Evolutionary conservation across 2,797 vertebrate species (phyloP).

Genomic region (Dipus sagitta): DNA sequence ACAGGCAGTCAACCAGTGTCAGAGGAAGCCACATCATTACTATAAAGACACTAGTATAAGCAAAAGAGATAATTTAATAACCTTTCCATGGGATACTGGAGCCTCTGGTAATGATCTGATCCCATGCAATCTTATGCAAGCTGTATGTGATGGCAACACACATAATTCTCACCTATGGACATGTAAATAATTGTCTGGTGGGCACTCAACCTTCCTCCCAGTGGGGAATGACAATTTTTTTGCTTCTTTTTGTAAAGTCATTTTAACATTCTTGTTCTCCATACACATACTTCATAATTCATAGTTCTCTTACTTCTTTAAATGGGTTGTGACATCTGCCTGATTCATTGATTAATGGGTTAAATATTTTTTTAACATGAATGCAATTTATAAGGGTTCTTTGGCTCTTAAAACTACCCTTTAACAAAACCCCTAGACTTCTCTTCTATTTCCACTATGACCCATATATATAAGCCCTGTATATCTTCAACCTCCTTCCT

Average conservation of each 20-base stretch:
- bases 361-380: neutral
- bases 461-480: neutral
- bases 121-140: neutral
- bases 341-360: neutral
- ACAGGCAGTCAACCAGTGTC: neutral
- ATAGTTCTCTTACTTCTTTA: conserved; percentile 1
- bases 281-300: neutral
- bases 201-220: neutral
- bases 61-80: neutral
- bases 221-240: neutral
- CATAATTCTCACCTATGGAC: neutral
- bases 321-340: neutral
- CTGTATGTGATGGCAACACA: neutral
- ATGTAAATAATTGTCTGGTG: neutral
- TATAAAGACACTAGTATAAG: neutral
- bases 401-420: neutral
- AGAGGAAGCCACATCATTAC: neutral
- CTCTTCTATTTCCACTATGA: neutral
- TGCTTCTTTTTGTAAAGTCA: conserved; percentile 13
- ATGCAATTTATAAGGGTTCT: conserved; percentile 1
- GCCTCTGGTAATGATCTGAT: neutral
- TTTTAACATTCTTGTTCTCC: neutral
- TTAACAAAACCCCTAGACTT: conserved; percentile 11
- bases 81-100: neutral
- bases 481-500: neutral